A percentile compares a stretch with the other conserved stretches of the same genome.
Evolutionary conservation across 2,888 invertebrate genomes (phyloP).

Genomic region (Synergus gifuensis): DNA sequence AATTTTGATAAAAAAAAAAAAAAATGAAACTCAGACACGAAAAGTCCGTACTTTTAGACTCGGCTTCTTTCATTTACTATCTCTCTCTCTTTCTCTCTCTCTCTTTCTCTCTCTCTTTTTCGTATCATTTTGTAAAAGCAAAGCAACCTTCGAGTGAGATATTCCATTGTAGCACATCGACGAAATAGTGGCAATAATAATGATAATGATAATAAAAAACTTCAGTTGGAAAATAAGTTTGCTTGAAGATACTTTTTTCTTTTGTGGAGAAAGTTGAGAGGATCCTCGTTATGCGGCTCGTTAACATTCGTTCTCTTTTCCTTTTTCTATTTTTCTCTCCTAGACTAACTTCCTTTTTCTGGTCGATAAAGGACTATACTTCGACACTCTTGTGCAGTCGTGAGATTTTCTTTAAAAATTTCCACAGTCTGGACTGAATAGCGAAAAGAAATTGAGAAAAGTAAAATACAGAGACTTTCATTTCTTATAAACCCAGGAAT

Average conservation of each 20-base stretch:
- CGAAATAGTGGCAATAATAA: not conserved
- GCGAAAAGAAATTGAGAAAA: not conserved
- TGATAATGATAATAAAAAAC: not conserved
- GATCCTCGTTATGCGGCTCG: constrained; percentile 16
- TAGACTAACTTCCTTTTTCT: constrained; percentile 26
- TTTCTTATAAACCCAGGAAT: not conserved
- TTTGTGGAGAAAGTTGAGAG: not conserved
- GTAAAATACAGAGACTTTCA: not conserved
- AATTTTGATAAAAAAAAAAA: too few relatives aligned
- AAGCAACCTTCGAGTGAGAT: constrained; percentile 32
- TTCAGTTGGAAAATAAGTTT: not conserved
- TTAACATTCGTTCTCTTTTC: constrained; percentile 35
- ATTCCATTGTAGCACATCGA: not conserved
- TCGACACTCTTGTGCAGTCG: not conserved
- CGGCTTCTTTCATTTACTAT: constrained; percentile 15
- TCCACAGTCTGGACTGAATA: not conserved
- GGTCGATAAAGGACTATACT: not conserved
- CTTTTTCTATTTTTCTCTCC: constrained; percentile 43
- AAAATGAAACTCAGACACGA: too few relatives aligned
- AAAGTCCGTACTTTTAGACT: too few relatives aligned
- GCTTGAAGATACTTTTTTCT: not conserved
- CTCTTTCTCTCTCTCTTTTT: constrained; percentile 44
- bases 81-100: constrained; percentile 38
- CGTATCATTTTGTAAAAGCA: constrained; percentile 41
- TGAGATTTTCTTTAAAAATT: not conserved